Conservation (phyloP, 1,140 invertebrate species). For the Eueides isabella region DNA sequence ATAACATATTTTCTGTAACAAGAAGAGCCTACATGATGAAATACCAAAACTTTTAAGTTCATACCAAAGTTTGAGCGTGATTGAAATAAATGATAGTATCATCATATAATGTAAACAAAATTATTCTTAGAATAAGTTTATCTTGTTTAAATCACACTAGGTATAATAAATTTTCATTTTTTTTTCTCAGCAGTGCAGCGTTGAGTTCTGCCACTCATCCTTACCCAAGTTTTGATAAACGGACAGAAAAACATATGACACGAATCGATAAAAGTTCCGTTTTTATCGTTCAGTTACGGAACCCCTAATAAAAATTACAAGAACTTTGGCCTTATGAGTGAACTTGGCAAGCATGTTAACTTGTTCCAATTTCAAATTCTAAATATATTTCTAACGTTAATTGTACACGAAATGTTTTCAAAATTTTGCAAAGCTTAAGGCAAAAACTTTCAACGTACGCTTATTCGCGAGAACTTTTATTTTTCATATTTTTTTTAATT, state of each 20-base stretch:
- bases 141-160: too few relatives aligned
- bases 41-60: slow-evolving; percentile 27
- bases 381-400: slow-evolving; percentile 11
- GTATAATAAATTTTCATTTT: background rate
- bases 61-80: slow-evolving; percentile 22
- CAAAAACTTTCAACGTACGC: background rate
- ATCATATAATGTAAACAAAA: background rate
- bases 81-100: slow-evolving; percentile 28
- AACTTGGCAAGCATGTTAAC: slow-evolving; percentile 4
- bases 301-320: background rate
- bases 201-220: too few relatives aligned
- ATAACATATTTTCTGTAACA: background rate
- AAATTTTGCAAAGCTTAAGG: background rate
- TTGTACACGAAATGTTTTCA: background rate
- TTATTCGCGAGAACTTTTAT: background rate
- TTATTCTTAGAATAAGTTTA: background rate
- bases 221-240: too few relatives aligned
- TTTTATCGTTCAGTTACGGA: too few relatives aligned
- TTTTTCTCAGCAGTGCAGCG: too few relatives aligned
- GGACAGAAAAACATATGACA: background rate
- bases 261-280: too few relatives aligned
- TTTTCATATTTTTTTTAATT: background rate
- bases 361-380: background rate
- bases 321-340: background rate
- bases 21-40: slow-evolving; percentile 26